phyloP scores from a whole-genome alignment of 2,888 invertebrate genomes.

The Ptilodon capucinus region DNA sequence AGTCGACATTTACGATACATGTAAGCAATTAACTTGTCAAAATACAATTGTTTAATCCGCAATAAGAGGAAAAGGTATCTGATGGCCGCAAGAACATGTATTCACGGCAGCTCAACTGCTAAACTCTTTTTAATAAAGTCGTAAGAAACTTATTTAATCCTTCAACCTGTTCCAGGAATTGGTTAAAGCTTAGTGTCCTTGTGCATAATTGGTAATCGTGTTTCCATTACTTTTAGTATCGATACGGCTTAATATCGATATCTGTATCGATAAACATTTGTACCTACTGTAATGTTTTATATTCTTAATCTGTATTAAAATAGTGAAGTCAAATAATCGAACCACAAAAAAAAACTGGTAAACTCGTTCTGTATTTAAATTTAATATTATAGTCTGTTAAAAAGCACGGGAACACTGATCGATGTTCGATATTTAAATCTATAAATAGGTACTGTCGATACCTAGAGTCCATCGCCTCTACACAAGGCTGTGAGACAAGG shows the following conservation, averaged over 20 bases:
- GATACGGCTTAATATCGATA: too few species aligned
- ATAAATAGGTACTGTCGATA: not conserved
- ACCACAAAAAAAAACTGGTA: not conserved
- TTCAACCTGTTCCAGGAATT: not conserved
- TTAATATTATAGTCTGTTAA: not conserved
- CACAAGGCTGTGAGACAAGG: conserved; percentile 23
- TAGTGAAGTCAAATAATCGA: too few species aligned
- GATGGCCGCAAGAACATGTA: not conserved
- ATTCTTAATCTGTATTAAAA: too few species aligned
- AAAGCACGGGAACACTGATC: not conserved
- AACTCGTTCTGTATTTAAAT: not conserved
- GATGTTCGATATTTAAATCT: not conserved
- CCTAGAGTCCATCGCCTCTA: conserved; percentile 17
- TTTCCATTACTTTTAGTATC: conserved; percentile 1
- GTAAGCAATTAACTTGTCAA: not conserved
- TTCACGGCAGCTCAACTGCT: not conserved
- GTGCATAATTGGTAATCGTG: conserved; percentile 24
- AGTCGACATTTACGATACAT: not conserved
- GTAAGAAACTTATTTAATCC: not conserved
- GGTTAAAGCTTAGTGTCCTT: not conserved
- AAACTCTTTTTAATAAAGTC: not conserved
- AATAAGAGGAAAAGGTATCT: not conserved
- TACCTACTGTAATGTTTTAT: too few species aligned
- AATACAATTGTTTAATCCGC: not conserved
- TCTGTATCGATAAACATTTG: not conserved